phyloP scores from a whole-genome alignment of 2,888 invertebrate species.

The Drosophila prolongata region DNA sequence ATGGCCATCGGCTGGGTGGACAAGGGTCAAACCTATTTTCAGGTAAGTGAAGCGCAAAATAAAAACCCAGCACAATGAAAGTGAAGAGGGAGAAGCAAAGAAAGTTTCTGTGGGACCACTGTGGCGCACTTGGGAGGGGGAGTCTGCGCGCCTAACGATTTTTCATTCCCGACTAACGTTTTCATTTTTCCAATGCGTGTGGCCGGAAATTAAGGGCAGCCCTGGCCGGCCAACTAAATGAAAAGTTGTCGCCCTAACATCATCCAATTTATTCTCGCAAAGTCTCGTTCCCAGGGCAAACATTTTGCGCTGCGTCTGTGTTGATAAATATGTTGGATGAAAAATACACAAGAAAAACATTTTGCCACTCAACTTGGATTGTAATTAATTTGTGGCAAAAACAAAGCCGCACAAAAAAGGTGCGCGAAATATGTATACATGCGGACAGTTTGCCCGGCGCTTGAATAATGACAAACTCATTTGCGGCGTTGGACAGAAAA shows the following conservation, averaged over 20 bases:
- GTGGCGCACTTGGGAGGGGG: background rate
- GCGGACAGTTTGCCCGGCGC: conserved; percentile 36
- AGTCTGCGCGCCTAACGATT: conserved; percentile 54
- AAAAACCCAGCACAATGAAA: conserved; percentile 23
- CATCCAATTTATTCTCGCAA: conserved; percentile 71
- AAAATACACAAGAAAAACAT: conserved; percentile 65
- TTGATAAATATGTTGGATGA: conserved; percentile 48
- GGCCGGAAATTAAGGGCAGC: conserved; percentile 75
- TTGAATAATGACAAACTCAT: conserved; percentile 77
- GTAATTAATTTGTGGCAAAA: conserved; percentile 74
- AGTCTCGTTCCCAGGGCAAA: conserved; percentile 62
- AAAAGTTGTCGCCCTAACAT: conserved; percentile 79
- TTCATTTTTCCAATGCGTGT: conserved; percentile 67
- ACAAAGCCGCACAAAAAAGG: conserved; percentile 53
- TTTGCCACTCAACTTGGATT: conserved; percentile 74
- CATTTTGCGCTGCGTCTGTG: conserved; percentile 62
- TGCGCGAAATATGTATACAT: conserved; percentile 64
- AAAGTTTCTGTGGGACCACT: background rate
- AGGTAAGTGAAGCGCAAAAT: conserved; percentile 87
- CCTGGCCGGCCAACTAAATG: conserved; percentile 67
- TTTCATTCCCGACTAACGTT: conserved; percentile 71
- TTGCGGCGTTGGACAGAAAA: conserved; percentile 52
- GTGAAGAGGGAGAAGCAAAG: conserved; percentile 7
- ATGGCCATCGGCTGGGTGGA: conserved; percentile 96
- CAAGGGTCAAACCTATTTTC: conserved; percentile 91